These are phyloP conservation scores for Lottia gigantea DNA, from an alignment of 2,888 invertebrate genomes.

Conservation along the genomic window DNA sequence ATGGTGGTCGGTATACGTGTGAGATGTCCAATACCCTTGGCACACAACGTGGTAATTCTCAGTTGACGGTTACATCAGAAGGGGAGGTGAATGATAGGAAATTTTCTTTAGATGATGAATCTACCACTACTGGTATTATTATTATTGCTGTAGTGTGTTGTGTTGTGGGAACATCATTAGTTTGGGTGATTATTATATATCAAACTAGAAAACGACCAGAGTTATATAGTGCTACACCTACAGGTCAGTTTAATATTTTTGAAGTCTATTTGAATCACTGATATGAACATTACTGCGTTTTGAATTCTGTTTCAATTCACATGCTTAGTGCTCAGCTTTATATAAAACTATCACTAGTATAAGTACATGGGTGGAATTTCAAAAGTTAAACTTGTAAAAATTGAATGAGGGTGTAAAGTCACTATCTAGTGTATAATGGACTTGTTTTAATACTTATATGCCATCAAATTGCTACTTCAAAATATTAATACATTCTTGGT, in stretches of 20 bases:
- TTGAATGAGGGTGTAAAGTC: too few species aligned
- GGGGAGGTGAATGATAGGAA: constrained; percentile 45
- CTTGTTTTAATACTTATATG: too few species aligned
- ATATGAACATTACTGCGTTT: too few species aligned
- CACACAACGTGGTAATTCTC: constrained; percentile 78
- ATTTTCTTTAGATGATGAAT: constrained; percentile 72
- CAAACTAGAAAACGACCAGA: constrained; percentile 77
- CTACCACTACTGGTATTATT: constrained; percentile 85
- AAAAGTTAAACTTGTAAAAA: too few species aligned
- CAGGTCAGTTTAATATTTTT: constrained; percentile 38
- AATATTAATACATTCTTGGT: too few species aligned
- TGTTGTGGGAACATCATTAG: constrained; percentile 88
- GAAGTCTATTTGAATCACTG: too few species aligned
- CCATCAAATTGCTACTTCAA: too few species aligned
- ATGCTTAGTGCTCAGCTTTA: too few species aligned
- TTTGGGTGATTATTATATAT: constrained; percentile 92
- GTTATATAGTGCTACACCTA: constrained; percentile 63
- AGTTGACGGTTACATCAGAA: constrained; percentile 78
- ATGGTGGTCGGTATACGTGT: constrained; percentile 90
- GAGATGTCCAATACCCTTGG: constrained; percentile 88
- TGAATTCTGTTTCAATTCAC: too few species aligned
- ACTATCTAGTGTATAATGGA: too few species aligned
- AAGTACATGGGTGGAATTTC: too few species aligned
- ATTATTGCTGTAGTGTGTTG: constrained; percentile 91
- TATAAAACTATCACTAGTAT: too few species aligned